Conservation (phyloP, 2,888 invertebrate genomes). For the Troides oblongomaculatus region DNA sequence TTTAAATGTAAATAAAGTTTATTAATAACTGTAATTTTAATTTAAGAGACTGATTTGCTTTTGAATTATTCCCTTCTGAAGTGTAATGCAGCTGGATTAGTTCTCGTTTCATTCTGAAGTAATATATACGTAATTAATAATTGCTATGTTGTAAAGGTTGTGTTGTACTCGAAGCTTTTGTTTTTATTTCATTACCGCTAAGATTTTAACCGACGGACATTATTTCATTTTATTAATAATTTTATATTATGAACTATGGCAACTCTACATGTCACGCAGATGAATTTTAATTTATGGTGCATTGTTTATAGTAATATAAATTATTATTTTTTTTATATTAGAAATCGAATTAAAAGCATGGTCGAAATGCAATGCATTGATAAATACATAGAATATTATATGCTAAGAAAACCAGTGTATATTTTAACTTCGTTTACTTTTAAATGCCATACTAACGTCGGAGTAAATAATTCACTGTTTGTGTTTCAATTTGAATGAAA, state of each 20-base stretch:
- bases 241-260: constrained; percentile 51
- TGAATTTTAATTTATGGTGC: constrained; percentile 45
- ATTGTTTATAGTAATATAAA: constrained; percentile 33
- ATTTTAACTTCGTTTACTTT: constrained; percentile 45
- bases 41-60: constrained; percentile 78
- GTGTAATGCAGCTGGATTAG: constrained; percentile 31
- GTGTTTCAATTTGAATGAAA: not conserved
- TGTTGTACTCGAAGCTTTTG: constrained; percentile 20
- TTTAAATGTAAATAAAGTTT: constrained; percentile 63
- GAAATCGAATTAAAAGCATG: constrained; percentile 15
- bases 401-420: constrained; percentile 46
- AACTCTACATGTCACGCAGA: constrained; percentile 55
- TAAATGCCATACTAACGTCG: constrained; percentile 31
- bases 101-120: constrained; percentile 10
- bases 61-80: constrained; percentile 36
- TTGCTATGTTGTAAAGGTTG: constrained; percentile 13
- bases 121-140: constrained; percentile 2
- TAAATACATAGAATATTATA: constrained; percentile 39
- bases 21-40: constrained; percentile 65
- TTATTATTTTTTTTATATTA: not conserved
- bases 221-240: constrained; percentile 41
- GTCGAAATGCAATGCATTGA: constrained; percentile 41
- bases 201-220: constrained; percentile 63
- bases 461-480: not conserved
- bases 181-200: constrained; percentile 48